Evolutionary conservation across 2,888 invertebrate species (phyloP), one percentile per base, ranked within the genome.

Genomic region (Parnassius orleans): DNA sequence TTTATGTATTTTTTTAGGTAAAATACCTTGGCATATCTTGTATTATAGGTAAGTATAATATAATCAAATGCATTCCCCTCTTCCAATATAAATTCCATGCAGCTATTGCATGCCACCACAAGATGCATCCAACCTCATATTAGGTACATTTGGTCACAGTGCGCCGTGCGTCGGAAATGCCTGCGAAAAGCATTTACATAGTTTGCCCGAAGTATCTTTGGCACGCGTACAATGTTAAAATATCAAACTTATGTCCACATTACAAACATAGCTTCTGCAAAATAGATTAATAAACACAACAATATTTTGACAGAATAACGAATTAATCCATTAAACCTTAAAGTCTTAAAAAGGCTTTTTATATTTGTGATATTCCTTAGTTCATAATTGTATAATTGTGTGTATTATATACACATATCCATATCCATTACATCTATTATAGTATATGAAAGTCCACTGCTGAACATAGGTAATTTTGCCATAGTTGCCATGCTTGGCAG

Each of bases 61-160:
- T 44, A 60, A 53, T 57, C 47, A 60, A 60, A 44, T 48, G 58
- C 66, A 65, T 66, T 57, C 66, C 64, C 42, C 59, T 48, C 53
- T 48, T 63, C 57, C 64, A 66, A 68, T 66, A 68, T 67, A 65
- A 67, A 67, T 68, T 68, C 68, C 65, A 15, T 58, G 52, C 54
- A 50, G 60, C 58, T 58, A 63, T 60, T 55, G 57, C 59, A 57
- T 60, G 56, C 59, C 57, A 15, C 56, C 63, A 19, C 58, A 63
- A 63, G 73, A 71, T 72, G 72, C 76, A 73, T 65, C 67, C 68
- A 66, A 68, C 66, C 68, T 71, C 72, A 69, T 75, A 75, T 71
- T 73, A 70, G 64, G 67, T 66, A 67, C 67, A 67, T 70, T 71
- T 61, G 61, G 56, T 58, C 56, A 63, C 60, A 53, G 50, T 61